Evolutionary conservation across 2,888 invertebrate genomes (phyloP).

Genomic region (Nycteola revayana): DNA sequence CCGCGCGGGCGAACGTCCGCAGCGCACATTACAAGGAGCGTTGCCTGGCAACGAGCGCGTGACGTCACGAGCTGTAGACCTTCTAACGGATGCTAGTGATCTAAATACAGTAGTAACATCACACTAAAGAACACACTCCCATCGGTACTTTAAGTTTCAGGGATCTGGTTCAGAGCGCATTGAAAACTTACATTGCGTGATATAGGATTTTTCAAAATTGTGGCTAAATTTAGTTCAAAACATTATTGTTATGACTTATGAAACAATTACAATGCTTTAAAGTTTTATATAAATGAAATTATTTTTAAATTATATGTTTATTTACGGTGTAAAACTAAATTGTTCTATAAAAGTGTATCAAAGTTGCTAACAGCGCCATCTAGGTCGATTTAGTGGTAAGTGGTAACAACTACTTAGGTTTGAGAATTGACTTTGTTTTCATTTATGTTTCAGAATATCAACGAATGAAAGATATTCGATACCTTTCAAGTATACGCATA

Average conservation of each 20-base stretch:
- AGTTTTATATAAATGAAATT: too few species aligned
- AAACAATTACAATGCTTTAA: too few species aligned
- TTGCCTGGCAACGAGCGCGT: conserved; percentile 82
- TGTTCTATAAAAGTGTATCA: background rate
- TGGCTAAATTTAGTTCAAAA: too few species aligned
- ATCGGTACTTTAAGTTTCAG: fast-evolving
- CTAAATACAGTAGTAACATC: conserved; percentile 85
- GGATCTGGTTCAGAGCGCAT: conserved; percentile 41
- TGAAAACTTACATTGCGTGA: conserved; percentile 51
- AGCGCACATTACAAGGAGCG: conserved; percentile 77
- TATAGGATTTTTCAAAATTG: conserved; percentile 45
- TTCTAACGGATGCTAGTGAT: conserved; percentile 83
- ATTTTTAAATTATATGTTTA: too few species aligned
- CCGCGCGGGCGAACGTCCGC: conserved; percentile 84
- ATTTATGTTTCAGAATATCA: too few species aligned
- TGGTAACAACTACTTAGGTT: too few species aligned
- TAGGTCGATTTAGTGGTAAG: too few species aligned
- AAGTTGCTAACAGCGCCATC: conserved; percentile 41
- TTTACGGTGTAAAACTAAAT: background rate
- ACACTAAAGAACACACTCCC: conserved; percentile 86
- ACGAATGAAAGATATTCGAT: too few species aligned
- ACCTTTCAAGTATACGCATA: too few species aligned
- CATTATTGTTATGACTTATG: too few species aligned
- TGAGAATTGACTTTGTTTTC: too few species aligned
- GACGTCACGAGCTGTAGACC: conserved; percentile 86